These are phyloP conservation scores for Pristionchus exspectatus DNA, from an alignment of 2,888 invertebrate genomes.

Conservation along the genomic window DNA sequence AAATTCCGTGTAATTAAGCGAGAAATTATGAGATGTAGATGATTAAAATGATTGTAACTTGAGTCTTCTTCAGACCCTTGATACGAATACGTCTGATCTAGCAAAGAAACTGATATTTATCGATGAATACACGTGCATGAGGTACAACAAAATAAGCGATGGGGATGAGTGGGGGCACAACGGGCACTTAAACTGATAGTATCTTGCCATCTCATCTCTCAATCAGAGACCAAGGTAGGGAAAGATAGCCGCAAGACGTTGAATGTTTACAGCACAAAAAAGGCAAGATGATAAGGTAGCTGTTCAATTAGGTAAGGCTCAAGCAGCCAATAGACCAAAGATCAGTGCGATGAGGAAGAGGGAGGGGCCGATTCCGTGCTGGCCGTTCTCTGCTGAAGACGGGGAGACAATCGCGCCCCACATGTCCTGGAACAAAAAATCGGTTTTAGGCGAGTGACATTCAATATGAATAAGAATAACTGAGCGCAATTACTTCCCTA, in stretches of 20 bases:
- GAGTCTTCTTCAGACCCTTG: too few relatives aligned
- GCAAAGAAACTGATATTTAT: constrained; percentile 32
- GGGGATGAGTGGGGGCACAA: neutral
- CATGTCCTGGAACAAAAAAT: constrained; percentile 31
- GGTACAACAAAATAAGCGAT: constrained; percentile 15
- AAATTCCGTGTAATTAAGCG: too few relatives aligned
- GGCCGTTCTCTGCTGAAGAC: neutral
- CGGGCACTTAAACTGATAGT: neutral
- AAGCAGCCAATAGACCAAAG: neutral
- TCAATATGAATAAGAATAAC: too few relatives aligned
- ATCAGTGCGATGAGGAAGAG: neutral
- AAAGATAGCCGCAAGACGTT: too few relatives aligned
- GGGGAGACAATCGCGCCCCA: neutral
- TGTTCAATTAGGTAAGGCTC: neutral
- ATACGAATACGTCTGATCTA: neutral
- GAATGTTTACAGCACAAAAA: too few relatives aligned
- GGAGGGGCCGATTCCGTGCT: neutral
- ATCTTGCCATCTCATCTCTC: too few relatives aligned
- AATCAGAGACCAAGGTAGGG: too few relatives aligned
- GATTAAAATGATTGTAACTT: too few relatives aligned
- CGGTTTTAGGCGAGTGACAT: too few relatives aligned
- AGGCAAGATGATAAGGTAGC: too few relatives aligned
- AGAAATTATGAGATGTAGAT: too few relatives aligned
- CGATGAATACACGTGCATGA: neutral
- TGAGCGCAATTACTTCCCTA: too few relatives aligned